Evolutionary conservation across 2,113 vertebrate species (phyloP), one percentile per base, ranked within the genome.

Genomic region (Vulpes lagopus): DNA sequence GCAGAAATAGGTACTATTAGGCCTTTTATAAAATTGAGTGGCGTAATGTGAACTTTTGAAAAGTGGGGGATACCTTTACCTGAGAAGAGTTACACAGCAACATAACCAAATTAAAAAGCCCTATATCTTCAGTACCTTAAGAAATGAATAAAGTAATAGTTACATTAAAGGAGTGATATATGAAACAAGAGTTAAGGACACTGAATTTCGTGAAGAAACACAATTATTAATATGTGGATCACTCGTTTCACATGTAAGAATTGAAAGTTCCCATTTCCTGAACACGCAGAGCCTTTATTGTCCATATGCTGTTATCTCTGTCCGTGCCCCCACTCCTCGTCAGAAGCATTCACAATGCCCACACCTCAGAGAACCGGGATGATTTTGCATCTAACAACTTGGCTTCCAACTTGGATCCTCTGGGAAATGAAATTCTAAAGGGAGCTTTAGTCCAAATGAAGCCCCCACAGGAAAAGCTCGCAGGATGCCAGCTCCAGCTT

Each of bases 381-480:
- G 81, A 97, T 96, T 96, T 94, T 76, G 93, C 91, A 96, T 90
- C 71, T 91, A 95, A 91, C 71, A 85, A 96, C 85, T 96, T 94
- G 95, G 95, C 92, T 95, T 95, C 95, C 65, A 73, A 93, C 78
- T 91, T 96, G 91, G 80, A 94, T 96, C 71, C 62, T 73, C 92
- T 95, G 76, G 84, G 91, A 91, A 96, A 80, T 91, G 92, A 96
- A 97, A 83, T 94, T 96, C 95, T 92, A 64, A 91, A 79, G 92
- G 95, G 76, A 91, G 57, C 57, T 59, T 85, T 80, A 17, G 22
- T 92, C 87, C 87, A 97, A 96, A 90, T 55, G 84, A 96, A 97
- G 90, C 78, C 73, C 91, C 97, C 82, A 79, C 73, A 67, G 88
- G 93, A 76, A 95, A 92, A 84, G 67, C 82, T 84, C 71, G 43